phyloP scores from a whole-genome alignment of 2,113 vertebrate genomes.

The Tyto alba region DNA sequence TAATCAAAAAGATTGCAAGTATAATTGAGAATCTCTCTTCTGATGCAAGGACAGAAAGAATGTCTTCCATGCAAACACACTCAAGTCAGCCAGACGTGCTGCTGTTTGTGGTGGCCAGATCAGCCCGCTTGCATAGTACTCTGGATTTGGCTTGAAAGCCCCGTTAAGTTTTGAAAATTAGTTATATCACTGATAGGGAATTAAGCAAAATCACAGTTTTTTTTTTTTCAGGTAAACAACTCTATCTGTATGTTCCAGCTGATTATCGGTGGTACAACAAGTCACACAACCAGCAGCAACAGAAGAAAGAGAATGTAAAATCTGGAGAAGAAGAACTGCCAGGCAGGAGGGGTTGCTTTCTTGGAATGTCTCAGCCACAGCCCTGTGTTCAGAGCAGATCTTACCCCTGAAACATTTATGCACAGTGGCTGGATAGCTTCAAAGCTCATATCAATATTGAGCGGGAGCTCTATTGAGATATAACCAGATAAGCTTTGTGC shows the following conservation, averaged over 20 bases:
- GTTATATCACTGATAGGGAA: background rate
- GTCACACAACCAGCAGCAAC: background rate
- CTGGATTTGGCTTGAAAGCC: background rate
- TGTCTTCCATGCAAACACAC: background rate
- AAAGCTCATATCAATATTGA: background rate
- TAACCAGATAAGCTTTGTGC: background rate
- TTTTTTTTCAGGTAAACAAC: background rate
- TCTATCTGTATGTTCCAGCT: background rate
- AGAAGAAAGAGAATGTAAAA: slow-evolving; percentile 5
- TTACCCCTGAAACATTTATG: slow-evolving; percentile 19
- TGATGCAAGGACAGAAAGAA: background rate
- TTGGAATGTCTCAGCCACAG: background rate
- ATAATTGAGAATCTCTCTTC: background rate
- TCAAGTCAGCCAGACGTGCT: background rate
- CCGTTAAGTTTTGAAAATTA: background rate
- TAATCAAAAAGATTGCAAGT: background rate
- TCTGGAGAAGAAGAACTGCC: background rate
- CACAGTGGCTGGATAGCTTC: background rate
- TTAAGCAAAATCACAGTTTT: background rate
- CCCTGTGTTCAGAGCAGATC: background rate
- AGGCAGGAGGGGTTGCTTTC: background rate
- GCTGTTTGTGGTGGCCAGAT: background rate
- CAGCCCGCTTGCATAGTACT: background rate
- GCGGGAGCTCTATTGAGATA: background rate
- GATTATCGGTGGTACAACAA: background rate